phyloP scores from a whole-genome alignment of 2,797 vertebrate genomes.

The Phyllotis vaccarum region DNA sequence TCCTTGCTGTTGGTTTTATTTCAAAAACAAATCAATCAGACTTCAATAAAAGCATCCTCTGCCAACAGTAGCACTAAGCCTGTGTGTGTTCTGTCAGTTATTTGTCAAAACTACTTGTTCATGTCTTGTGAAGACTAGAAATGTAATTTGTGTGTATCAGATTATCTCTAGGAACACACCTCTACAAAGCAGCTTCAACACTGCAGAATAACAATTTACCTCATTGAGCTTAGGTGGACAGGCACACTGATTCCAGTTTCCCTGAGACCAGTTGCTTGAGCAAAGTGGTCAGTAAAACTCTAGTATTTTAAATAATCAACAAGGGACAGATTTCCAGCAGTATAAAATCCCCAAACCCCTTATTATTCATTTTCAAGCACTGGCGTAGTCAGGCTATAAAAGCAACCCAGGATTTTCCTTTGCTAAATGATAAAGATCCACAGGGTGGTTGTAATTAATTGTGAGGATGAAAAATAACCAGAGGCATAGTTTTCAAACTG shows the following conservation, averaged over 20 bases:
- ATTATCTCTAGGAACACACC: background rate
- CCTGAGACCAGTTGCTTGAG: background rate
- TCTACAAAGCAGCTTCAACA: background rate
- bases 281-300: background rate
- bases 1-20: background rate
- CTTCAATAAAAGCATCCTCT: background rate
- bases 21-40: constrained; percentile 48
- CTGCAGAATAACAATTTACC: background rate
- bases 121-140: background rate
- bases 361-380: background rate
- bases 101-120: background rate
- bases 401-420: background rate
- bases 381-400: background rate
- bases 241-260: background rate
- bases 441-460: background rate
- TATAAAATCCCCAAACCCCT: background rate
- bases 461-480: background rate
- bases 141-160: background rate
- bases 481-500: background rate
- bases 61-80: background rate
- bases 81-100: background rate
- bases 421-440: no score
- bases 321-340: background rate
- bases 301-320: background rate
- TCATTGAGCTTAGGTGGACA: background rate